A percentile compares a stretch with the other conserved stretches of the same genome.
Conservation (phyloP, 1,140 invertebrate species). For the Drosophila pruinosa region DNA sequence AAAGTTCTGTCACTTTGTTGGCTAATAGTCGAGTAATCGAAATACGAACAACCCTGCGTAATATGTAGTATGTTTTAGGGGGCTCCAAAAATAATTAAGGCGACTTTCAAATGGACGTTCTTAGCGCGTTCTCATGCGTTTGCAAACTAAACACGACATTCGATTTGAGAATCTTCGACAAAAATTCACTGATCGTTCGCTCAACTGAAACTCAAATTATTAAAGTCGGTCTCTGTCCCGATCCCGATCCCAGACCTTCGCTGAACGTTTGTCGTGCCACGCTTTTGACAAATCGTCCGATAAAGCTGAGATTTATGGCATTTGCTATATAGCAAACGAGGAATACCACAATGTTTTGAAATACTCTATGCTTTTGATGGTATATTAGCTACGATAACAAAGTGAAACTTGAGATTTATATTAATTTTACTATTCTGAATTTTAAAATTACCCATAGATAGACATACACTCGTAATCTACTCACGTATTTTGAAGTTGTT, state of each 20-base stretch:
- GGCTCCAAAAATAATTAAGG: not conserved
- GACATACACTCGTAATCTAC: no score
- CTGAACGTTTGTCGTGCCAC: constrained; percentile 56
- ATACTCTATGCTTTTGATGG: not conserved
- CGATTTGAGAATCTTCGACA: constrained; percentile 9
- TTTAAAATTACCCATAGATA: no score
- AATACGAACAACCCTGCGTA: not conserved
- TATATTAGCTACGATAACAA: constrained; percentile 1
- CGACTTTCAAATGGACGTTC: not conserved
- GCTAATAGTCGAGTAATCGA: constrained; percentile 7
- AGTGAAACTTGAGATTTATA: no score
- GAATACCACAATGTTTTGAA: constrained; percentile 12
- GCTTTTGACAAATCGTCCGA: constrained; percentile 78
- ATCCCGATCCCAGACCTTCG: constrained; percentile 24
- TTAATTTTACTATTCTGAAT: not conserved
- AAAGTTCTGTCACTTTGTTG: constrained; percentile 14
- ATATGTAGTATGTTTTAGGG: not conserved
- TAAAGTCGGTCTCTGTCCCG: constrained; percentile 17
- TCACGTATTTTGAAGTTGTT: not conserved
- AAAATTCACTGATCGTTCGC: constrained; percentile 16
- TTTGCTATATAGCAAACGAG: constrained; percentile 5
- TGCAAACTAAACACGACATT: constrained; percentile 50
- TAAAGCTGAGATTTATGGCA: constrained; percentile 71
- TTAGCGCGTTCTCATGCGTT: constrained; percentile 36
- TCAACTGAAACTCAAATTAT: constrained; percentile 21